Conservation (phyloP, 1,140 invertebrate genomes). For the Megalopta genalis region DNA sequence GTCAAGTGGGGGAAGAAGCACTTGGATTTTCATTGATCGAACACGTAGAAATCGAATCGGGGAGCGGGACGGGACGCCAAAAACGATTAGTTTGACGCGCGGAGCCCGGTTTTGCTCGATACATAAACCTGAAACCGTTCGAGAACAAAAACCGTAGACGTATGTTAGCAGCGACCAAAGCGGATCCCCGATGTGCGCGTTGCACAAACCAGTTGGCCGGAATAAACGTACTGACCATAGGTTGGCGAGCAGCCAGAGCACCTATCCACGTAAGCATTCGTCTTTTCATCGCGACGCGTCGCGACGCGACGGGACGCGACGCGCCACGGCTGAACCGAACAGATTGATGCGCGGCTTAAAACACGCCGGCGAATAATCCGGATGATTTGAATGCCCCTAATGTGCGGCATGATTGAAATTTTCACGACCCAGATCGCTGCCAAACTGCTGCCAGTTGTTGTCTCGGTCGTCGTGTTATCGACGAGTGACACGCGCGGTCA, state of each 20-base stretch:
- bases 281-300: slow-evolving; percentile 69
- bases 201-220: slow-evolving; percentile 53
- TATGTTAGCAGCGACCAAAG: slow-evolving; percentile 19
- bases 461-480: slow-evolving; percentile 36
- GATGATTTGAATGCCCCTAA: slow-evolving; percentile 60
- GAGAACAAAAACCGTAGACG: slow-evolving; percentile 28
- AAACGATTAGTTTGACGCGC: slow-evolving; percentile 6
- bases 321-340: slow-evolving; percentile 57
- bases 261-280: slow-evolving; percentile 70
- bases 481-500: slow-evolving; percentile 14
- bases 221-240: slow-evolving; percentile 53
- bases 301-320: slow-evolving; percentile 27
- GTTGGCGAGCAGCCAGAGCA: slow-evolving; percentile 67
- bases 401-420: slow-evolving; percentile 59
- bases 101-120: slow-evolving; percentile 13
- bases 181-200: slow-evolving; percentile 30
- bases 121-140: slow-evolving; percentile 6
- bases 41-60: neutral
- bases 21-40: slow-evolving; percentile 8
- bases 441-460: slow-evolving; percentile 32
- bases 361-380: slow-evolving; percentile 68
- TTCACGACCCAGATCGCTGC: slow-evolving; percentile 51
- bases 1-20: neutral
- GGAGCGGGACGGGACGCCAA: neutral
- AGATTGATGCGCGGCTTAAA: slow-evolving; percentile 71